A percentile compares a stretch with the other conserved stretches of the same genome.
These are phyloP conservation scores for Eonycteris spelaea DNA, from an alignment of 2,113 vertebrate species.

Conservation along the genomic window DNA sequence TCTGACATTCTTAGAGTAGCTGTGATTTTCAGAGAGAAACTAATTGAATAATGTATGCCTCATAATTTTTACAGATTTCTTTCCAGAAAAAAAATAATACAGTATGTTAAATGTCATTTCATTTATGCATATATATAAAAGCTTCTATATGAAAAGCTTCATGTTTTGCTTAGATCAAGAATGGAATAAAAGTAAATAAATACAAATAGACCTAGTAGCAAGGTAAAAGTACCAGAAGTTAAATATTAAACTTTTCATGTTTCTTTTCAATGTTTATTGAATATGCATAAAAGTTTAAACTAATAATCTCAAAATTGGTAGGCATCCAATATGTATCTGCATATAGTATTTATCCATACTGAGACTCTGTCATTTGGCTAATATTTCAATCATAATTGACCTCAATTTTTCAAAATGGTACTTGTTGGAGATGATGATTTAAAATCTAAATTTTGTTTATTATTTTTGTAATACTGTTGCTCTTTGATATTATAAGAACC, in stretches of 20 bases:
- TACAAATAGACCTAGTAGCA: not conserved
- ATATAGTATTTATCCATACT: not conserved
- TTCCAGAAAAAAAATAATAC: not conserved
- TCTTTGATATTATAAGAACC: not conserved
- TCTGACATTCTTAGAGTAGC: not conserved
- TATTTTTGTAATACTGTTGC: not conserved
- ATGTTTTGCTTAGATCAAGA: not conserved
- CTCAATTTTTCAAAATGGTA: not conserved
- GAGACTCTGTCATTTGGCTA: not conserved
- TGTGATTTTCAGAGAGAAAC: not conserved
- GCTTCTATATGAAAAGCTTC: not conserved
- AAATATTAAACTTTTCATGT: not conserved
- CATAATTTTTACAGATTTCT: not conserved
- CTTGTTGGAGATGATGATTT: not conserved
- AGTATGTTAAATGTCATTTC: not conserved
- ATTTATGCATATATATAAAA: slow-evolving; percentile 8
- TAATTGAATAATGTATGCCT: not conserved
- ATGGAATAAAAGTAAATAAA: not conserved
- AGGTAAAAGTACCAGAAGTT: not conserved
- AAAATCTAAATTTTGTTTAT: not conserved
- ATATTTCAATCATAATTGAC: not conserved
- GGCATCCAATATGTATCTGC: not conserved
- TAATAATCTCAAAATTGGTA: not conserved
- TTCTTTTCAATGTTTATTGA: not conserved
- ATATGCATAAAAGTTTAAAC: not conserved